A percentile compares a stretch with the other conserved stretches of the same genome.
Evolutionary conservation across 2,888 invertebrate species (phyloP).

Genomic region (Melinaea marsaeus): DNA sequence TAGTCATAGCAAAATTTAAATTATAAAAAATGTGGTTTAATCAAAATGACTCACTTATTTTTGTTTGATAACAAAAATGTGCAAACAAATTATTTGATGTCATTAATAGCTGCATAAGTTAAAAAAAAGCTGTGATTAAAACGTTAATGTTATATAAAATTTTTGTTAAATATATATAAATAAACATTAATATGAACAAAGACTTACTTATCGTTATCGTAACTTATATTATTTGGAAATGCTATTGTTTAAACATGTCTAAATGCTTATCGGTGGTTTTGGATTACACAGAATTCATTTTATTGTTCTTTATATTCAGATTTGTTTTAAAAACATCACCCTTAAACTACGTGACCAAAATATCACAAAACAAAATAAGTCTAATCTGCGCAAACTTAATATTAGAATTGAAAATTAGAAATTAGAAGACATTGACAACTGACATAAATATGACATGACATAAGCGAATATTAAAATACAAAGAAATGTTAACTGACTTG

Average conservation of each 20-base stretch:
- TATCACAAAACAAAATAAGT: constrained; percentile 7
- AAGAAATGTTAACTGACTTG: too few species aligned
- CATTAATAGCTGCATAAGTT: too few species aligned
- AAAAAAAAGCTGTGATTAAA: too few species aligned
- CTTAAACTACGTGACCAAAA: constrained; percentile 11
- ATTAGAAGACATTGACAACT: constrained; percentile 17
- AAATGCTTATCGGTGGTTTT: constrained; percentile 23
- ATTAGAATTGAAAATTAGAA: constrained; percentile 6
- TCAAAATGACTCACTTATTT: too few species aligned
- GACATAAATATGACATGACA: neutral
- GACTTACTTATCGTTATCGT: constrained; percentile 14
- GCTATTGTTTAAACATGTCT: constrained; percentile 17
- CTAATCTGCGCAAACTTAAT: constrained; percentile 9
- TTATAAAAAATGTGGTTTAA: too few species aligned
- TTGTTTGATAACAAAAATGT: too few species aligned
- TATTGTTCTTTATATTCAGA: constrained; percentile 7
- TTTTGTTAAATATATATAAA: neutral
- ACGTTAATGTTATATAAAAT: too few species aligned
- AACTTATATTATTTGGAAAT: constrained; percentile 14
- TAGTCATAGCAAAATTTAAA: too few species aligned
- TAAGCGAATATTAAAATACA: too few species aligned
- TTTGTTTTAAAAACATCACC: constrained; percentile 7
- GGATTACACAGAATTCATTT: constrained; percentile 12
- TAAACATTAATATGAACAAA: constrained; percentile 11
- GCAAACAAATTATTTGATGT: too few species aligned